Conservation (phyloP, 2,888 invertebrate species). For the Dicranocentrus wangi region DNA sequence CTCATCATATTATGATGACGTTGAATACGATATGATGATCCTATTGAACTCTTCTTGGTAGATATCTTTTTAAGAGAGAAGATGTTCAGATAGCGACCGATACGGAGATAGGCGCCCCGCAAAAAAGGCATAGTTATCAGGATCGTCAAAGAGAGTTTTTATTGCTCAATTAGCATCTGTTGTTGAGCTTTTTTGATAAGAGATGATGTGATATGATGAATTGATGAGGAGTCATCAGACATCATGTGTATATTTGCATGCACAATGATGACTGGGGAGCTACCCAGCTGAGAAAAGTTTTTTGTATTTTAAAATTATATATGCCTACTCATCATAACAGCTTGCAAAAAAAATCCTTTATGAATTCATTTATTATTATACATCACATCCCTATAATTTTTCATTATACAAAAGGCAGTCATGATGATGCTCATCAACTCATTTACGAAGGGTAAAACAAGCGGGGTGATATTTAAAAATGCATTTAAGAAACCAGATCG, state of each 20-base stretch:
- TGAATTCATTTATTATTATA: constrained; percentile 14
- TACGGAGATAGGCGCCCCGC: not conserved
- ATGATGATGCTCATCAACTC: constrained; percentile 16
- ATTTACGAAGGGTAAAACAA: constrained; percentile 20
- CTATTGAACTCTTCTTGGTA: too few relatives aligned
- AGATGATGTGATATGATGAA: constrained; percentile 41
- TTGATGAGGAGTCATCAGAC: constrained; percentile 26
- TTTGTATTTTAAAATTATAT: constrained; percentile 6
- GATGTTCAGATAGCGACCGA: not conserved
- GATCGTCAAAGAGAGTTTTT: constrained; percentile 46
- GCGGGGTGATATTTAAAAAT: constrained; percentile 29
- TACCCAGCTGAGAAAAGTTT: constrained; percentile 23
- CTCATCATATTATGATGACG: too few relatives aligned
- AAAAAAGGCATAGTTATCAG: constrained; percentile 34
- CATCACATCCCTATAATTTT: not conserved
- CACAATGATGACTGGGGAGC: not conserved
- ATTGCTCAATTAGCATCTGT: constrained; percentile 55
- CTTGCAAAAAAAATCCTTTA: constrained; percentile 7
- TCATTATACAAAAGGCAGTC: not conserved
- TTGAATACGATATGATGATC: too few relatives aligned
- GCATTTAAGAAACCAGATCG: constrained; percentile 45
- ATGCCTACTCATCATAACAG: constrained; percentile 14
- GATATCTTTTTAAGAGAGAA: too few relatives aligned
- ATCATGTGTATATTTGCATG: not conserved
- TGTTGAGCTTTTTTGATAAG: constrained; percentile 42